Percentiles rank a stretch among this genome's conserved stretches.
phyloP scores from a whole-genome alignment of 1,140 invertebrate genomes.

The Drosophila lini region DNA sequence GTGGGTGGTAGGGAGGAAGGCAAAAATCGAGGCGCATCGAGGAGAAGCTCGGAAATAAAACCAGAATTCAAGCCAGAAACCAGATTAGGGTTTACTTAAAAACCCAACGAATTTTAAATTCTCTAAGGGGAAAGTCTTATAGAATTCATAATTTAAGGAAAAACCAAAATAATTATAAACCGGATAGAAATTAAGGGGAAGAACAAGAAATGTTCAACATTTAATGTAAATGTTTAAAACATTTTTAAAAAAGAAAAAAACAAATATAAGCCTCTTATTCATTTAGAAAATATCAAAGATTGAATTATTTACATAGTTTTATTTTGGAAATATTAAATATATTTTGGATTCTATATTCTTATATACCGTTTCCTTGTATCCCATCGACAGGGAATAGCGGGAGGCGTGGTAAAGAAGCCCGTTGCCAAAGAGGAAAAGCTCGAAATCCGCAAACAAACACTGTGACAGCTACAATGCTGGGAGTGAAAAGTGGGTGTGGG shows the following conservation, averaged over 20 bases:
- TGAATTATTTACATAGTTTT: background rate
- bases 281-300: background rate
- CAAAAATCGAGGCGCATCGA: conserved; percentile 18
- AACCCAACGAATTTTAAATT: conserved; percentile 45
- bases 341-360: too few species aligned
- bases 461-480: conserved; percentile 73
- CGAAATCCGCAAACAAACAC: conserved; percentile 80
- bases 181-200: background rate
- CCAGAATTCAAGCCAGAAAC: conserved; percentile 37
- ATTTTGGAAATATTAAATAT: background rate
- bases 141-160: background rate
- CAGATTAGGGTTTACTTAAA: conserved; percentile 12
- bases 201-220: background rate
- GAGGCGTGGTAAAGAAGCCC: conserved; percentile 52
- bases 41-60: conserved; percentile 54
- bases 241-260: too few species aligned
- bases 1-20: background rate
- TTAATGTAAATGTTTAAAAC: background rate
- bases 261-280: background rate
- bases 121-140: conserved; percentile 12
- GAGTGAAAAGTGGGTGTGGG: conserved; percentile 29
- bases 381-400: conserved; percentile 11
- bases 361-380: background rate
- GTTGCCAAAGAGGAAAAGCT: conserved; percentile 71
- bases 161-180: background rate